Evolutionary conservation across 2,113 vertebrate species (phyloP), one percentile per base, ranked within the genome.

Genomic region (Natator depressus): DNA sequence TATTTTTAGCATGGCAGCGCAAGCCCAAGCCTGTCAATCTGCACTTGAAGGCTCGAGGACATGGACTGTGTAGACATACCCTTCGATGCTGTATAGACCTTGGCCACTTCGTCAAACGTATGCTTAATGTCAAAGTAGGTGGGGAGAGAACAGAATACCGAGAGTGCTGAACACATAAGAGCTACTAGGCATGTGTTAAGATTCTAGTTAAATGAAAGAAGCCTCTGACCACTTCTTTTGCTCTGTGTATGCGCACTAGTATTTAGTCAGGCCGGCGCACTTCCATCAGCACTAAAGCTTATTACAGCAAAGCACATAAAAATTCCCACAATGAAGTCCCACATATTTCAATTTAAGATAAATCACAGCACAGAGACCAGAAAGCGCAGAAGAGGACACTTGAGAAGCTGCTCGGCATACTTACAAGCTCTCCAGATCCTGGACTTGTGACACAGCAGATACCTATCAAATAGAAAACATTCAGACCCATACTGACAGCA

Each of bases 341-440:
- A 29, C 69, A 76, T 69, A 79, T 89, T 91, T 78, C 88, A 78
- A 1, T 2, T 85, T 3, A 3, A 95, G 46, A 72, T 1, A 85
- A 91, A 82, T 0, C 0, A 50, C 94, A 85, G 92, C 89, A 69
- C 53, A 4, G 62, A 65, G 6, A 88, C 20, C 95, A 81, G 65
- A 53, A 90, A 65, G 88, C 3, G 0, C 16, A 65, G 35, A 46
- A 89, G 82, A 89, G 90, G 53, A 76, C 42, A 47, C 27, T 50
- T 38, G 11, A 59, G 54, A 19, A 31, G 20, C 46, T 78, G 6
- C 76, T 59, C 51, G 50, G 59, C 25, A 82, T 95, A 98, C 98
- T 98, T 97, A 99, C 98, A 98, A 51, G 80, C 25, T 97, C 91
- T 98, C 98, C 88, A 98, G 85, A 55, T 98, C 94, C 93, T 98